Conservation (phyloP, 2,888 invertebrate species). For the Rutpela maculata region DNA sequence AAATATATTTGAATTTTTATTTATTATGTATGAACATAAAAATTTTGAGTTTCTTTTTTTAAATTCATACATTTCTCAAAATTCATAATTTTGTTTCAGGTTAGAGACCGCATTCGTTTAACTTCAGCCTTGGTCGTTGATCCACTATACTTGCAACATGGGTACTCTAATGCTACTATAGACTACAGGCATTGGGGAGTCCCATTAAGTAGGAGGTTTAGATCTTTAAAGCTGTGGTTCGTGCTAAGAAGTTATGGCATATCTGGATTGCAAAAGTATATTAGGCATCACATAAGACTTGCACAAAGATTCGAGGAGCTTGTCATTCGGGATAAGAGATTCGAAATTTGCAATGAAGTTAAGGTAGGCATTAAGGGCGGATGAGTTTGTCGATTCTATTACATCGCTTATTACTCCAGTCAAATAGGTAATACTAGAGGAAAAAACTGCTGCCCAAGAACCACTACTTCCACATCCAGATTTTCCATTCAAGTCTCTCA, state of each 20-base stretch:
- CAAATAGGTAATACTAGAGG: too few species aligned
- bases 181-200: slow-evolving; percentile 99
- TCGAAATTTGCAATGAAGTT: slow-evolving; percentile 95
- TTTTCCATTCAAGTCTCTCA: too few species aligned
- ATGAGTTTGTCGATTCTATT: too few species aligned
- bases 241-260: slow-evolving; percentile 96
- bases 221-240: slow-evolving; percentile 98
- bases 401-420: too few species aligned
- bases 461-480: too few species aligned
- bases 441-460: too few species aligned
- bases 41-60: too few species aligned
- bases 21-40: too few species aligned
- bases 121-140: slow-evolving; percentile 98
- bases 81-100: slow-evolving; percentile 74
- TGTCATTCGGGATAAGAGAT: slow-evolving; percentile 88
- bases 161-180: slow-evolving; percentile 92
- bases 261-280: slow-evolving; percentile 93
- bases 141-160: slow-evolving; percentile 97
- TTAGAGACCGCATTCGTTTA: slow-evolving; percentile 73
- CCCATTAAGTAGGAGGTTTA: slow-evolving; percentile 94
- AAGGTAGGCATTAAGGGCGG: slow-evolving; percentile 79
- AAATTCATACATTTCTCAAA: too few species aligned
- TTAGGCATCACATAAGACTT: slow-evolving; percentile 91
- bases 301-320: slow-evolving; percentile 92
- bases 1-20: too few species aligned